These are phyloP conservation scores for Ornithoptera alexandrae DNA, from an alignment of 2,888 invertebrate species.

Conservation along the genomic window DNA sequence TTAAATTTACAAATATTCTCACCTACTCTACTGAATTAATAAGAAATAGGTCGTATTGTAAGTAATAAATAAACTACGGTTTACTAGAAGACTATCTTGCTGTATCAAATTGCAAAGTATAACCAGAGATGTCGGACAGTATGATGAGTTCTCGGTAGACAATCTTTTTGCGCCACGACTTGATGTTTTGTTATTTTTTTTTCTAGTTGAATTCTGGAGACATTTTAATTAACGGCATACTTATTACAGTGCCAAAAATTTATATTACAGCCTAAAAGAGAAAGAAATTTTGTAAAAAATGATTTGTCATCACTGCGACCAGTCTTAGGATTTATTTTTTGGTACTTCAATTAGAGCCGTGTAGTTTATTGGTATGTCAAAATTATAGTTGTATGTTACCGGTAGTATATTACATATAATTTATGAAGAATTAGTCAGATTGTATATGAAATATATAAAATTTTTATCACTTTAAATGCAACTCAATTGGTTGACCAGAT, in stretches of 20 bases:
- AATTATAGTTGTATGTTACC: too few species aligned
- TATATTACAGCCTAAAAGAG: neutral
- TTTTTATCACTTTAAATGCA: neutral
- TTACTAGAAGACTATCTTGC: conserved; percentile 10
- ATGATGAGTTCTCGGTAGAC: conserved; percentile 2
- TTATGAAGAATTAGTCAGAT: too few species aligned
- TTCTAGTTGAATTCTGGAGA: neutral
- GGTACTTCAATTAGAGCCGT: too few species aligned
- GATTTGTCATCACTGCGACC: too few species aligned
- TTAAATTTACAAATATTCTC: neutral
- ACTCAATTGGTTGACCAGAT: neutral
- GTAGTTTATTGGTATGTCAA: too few species aligned
- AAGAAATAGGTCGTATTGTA: neutral
- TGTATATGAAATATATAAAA: too few species aligned
- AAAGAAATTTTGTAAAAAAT: neutral
- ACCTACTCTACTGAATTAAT: neutral
- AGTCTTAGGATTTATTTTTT: too few species aligned
- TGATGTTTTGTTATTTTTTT: conserved; percentile 4
- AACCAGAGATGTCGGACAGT: conserved; percentile 10
- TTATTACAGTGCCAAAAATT: neutral
- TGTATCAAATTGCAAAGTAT: conserved; percentile 7
- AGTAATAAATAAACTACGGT: conserved; percentile 9
- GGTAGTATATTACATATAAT: too few species aligned
- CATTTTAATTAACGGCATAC: neutral
- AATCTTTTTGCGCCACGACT: conserved; percentile 9